These are phyloP conservation scores for Otus sunia DNA, from an alignment of 2,113 vertebrate genomes.

Conservation along the genomic window DNA sequence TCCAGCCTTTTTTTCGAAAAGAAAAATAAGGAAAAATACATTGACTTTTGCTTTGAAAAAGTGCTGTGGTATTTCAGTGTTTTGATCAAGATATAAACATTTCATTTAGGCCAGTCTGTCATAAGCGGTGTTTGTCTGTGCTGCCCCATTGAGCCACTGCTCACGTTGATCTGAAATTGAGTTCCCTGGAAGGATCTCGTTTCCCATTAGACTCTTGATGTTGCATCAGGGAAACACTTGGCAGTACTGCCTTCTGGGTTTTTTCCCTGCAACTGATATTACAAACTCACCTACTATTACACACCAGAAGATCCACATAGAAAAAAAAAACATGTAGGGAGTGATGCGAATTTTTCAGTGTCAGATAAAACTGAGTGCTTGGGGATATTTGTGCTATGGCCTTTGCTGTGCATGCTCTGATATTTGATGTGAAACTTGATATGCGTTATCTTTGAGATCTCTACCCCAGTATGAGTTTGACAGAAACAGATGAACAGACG, in stretches of 20 bases:
- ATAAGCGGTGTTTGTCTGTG: not conserved
- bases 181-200: not conserved
- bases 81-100: not conserved
- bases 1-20: not conserved
- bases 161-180: not conserved
- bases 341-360: not conserved
- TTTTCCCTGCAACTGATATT: not conserved
- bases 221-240: not conserved
- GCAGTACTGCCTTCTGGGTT: not conserved
- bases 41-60: not conserved
- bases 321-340: rapidly evolving
- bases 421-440: not conserved
- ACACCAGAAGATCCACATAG: not conserved
- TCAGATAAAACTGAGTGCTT: not conserved
- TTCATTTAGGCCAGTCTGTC: not conserved
- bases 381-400: rapidly evolving
- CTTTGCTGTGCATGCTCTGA: not conserved
- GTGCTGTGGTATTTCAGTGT: not conserved
- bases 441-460: not conserved
- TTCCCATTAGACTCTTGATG: not conserved
- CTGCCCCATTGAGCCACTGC: rapidly evolving
- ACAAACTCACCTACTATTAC: not conserved
- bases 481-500: not conserved
- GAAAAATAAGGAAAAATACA: not conserved
- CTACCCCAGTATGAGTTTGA: not conserved